Base-by-base conservation (phyloP, 2,888 invertebrate genomes). In the Orchestes rusci region DNA sequence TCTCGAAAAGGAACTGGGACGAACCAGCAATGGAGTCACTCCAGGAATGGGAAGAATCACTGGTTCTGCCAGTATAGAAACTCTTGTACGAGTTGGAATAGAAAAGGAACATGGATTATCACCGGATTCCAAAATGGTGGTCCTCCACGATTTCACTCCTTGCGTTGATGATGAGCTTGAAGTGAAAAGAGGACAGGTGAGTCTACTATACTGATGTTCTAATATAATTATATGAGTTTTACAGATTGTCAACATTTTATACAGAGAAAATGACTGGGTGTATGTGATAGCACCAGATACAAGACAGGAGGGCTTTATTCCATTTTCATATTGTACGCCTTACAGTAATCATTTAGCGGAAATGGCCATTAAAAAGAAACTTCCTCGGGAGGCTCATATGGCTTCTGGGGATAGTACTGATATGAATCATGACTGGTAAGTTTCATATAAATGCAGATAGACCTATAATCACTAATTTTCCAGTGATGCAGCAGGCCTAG, bases 221-320 rank as follows among this genome's bases (percentile, higher is more conserved):
- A n/a, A 30, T 30, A 10, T 17, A 23, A 4, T 23, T 44, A 8
- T 16, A 12, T 5, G 16, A 5, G 5, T 8, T 30, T 47, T 50
- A 30, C 64, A 81, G 76, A 81, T 91, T 62, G 93, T 94, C n/a
- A 91, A 92, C 70, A 84, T 94, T 50, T 70, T 95, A 50, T 95
- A 95, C 68, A 77, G 92, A 55, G 95, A 95, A 68, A 93, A 94
- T 64, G 94, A 95, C 69, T 95, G 95, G 95, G 92, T 93, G 5
- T 95, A 95, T 70, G 93, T 95, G 1, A 90, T 94, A 62, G 84
- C 89, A 2, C 84, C 89, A 34, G 90, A 90, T 58, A 86, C 89
- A 13, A 75, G 90, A 39, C 81, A 87, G 62, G 93, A 95, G 67
- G 95, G 95, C 0, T 95, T 94, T 62, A 92, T 95, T 57, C 95